Percentiles rank a stretch among this genome's conserved stretches.
Evolutionary conservation across 2,888 invertebrate species (phyloP).

Genomic region (Melangyna quadrimaculata): DNA sequence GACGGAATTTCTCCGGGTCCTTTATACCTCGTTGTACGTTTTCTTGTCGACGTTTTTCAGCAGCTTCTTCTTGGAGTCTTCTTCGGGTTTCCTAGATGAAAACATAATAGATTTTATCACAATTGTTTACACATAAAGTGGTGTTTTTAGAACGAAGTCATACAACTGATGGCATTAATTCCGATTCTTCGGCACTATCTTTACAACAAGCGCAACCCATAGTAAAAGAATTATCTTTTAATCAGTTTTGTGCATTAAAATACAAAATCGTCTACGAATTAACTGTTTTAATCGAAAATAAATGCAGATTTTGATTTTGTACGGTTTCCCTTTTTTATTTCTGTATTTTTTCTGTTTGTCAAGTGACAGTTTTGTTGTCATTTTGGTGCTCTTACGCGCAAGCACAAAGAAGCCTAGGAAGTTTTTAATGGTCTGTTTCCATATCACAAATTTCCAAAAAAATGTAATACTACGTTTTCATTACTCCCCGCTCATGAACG

Average conservation of each 20-base stretch:
- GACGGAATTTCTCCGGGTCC: constrained; percentile 84
- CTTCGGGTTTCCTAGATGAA: constrained; percentile 84
- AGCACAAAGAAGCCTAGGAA: background rate
- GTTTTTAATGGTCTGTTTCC: background rate
- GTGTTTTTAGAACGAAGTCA: background rate
- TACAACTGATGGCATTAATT: constrained; percentile 79
- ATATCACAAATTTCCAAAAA: no score
- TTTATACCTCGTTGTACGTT: constrained; percentile 85
- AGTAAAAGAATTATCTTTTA: constrained; percentile 4
- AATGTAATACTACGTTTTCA: no score
- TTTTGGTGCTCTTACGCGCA: background rate
- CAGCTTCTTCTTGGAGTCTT: constrained; percentile 86
- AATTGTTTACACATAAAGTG: background rate
- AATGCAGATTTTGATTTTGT: constrained; percentile 52
- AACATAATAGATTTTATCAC: background rate
- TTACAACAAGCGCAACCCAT: constrained; percentile 79
- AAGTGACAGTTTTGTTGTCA: background rate
- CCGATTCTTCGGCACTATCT: constrained; percentile 76
- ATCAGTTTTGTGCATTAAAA: background rate
- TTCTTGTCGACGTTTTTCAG: constrained; percentile 84
- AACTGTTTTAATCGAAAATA: background rate
- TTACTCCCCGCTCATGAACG: no score
- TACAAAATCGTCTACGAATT: constrained; percentile 13
- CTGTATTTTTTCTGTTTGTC: background rate
- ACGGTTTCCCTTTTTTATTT: constrained; percentile 55